Conservation (phyloP, 2,113 vertebrate species). For the Narcine bancroftii region DNA sequence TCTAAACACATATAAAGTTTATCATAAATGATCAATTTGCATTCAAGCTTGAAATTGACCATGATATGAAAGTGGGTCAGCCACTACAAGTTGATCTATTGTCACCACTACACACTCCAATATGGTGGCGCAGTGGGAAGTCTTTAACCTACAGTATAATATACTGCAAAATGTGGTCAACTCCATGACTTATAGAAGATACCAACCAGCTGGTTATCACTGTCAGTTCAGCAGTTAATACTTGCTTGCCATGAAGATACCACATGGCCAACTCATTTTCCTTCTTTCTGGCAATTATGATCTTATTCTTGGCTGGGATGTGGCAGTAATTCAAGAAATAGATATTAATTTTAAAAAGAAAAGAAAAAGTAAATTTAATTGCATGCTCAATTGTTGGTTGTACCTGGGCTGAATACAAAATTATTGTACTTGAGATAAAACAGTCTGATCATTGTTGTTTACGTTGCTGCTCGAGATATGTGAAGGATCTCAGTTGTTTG, state of each 20-base stretch:
- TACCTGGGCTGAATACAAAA: slow-evolving; percentile 2
- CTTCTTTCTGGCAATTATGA: slow-evolving; percentile 12
- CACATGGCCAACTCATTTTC: slow-evolving; percentile 11
- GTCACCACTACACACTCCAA: slow-evolving; percentile 36
- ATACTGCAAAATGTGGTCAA: slow-evolving; percentile 32
- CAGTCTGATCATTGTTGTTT: neutral
- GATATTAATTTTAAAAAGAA: neutral
- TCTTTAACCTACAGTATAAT: slow-evolving; percentile 20
- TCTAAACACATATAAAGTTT: slow-evolving; percentile 32
- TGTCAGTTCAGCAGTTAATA: slow-evolving; percentile 4
- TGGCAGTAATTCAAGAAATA: slow-evolving; percentile 14
- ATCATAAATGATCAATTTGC: slow-evolving; percentile 26
- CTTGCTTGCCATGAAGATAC: slow-evolving; percentile 26
- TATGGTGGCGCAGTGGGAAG: slow-evolving; percentile 33
- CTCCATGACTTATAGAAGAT: slow-evolving; percentile 17
- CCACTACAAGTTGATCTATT: slow-evolving; percentile 12
- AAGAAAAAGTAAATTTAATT: slow-evolving; percentile 16
- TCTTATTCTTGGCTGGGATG: slow-evolving; percentile 7
- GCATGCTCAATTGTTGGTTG: neutral
- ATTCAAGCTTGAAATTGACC: slow-evolving; percentile 31
- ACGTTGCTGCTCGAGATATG: neutral
- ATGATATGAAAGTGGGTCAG: slow-evolving; percentile 30
- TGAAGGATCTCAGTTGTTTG: neutral
- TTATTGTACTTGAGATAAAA: neutral
- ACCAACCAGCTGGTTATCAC: slow-evolving; percentile 34